Evolutionary conservation across 1,140 invertebrate species (phyloP).

Genomic region (Drosophila chauvacae): DNA sequence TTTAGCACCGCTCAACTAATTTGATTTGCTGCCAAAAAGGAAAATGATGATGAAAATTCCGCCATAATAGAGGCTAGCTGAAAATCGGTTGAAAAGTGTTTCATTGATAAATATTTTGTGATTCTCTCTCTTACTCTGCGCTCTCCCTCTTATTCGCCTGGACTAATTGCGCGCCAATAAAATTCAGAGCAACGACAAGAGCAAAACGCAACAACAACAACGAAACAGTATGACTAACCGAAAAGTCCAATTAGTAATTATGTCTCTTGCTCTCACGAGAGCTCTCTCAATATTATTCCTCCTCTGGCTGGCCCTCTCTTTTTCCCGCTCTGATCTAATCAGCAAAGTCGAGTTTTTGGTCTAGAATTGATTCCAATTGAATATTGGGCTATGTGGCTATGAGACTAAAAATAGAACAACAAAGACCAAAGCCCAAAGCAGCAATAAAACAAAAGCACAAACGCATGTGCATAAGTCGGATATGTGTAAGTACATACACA

Average conservation of each 20-base stretch:
- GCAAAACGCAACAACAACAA: constrained; percentile 2
- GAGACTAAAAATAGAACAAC: constrained; percentile 67
- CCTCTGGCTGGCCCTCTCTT: neutral
- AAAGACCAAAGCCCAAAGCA: constrained; percentile 60
- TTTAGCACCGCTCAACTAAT: constrained; percentile 61
- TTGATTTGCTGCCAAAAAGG: constrained; percentile 63
- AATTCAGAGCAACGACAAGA: constrained; percentile 18
- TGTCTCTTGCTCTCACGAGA: constrained; percentile 6
- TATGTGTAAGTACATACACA: neutral
- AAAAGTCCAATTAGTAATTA: constrained; percentile 55
- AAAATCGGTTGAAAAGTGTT: constrained; percentile 41
- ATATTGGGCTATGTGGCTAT: constrained; percentile 43
- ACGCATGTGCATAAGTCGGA: constrained; percentile 40
- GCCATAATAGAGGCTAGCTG: constrained; percentile 6
- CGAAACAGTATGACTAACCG: constrained; percentile 64
- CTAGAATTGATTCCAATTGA: constrained; percentile 61
- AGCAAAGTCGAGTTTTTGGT: constrained; percentile 48
- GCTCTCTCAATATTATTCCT: constrained; percentile 2
- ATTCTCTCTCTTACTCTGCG: neutral
- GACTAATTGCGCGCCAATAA: constrained; percentile 68
- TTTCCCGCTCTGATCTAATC: constrained; percentile 39
- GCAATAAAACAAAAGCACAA: constrained; percentile 45
- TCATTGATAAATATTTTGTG: constrained; percentile 68
- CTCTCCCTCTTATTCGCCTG: constrained; percentile 29
- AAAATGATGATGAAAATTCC: constrained; percentile 48